phyloP scores from a whole-genome alignment of 2,797 vertebrate genomes.

The Myotis findleyi region DNA sequence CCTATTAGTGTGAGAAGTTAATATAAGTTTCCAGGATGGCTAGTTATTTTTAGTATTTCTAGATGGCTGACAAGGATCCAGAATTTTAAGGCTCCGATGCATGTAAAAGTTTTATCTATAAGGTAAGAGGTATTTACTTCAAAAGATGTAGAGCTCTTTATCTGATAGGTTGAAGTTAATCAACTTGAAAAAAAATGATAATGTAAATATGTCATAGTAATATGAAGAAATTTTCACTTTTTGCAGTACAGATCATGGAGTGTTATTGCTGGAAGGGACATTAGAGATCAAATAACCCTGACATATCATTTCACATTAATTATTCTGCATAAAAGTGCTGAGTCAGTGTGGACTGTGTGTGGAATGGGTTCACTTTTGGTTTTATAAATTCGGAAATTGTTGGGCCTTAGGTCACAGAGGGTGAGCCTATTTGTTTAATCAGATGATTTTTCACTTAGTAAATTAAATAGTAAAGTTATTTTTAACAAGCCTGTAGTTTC shows the following conservation, averaged over 20 bases:
- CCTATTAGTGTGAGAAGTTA: background rate
- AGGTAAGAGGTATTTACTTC: background rate
- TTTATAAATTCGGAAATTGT: slow-evolving; percentile 17
- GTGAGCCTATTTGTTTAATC: background rate
- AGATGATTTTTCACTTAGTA: background rate
- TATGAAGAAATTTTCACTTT: slow-evolving; percentile 20
- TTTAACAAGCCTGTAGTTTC: background rate
- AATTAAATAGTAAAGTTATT: slow-evolving; percentile 13
- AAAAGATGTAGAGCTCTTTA: background rate
- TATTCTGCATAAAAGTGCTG: background rate
- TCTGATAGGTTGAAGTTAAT: background rate
- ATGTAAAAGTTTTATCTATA: slow-evolving; percentile 4
- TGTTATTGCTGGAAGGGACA: slow-evolving; percentile 5
- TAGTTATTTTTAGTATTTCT: background rate
- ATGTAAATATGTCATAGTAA: slow-evolving; percentile 10
- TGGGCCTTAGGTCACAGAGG: background rate
- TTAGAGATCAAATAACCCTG: slow-evolving; percentile 55
- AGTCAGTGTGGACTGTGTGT: background rate
- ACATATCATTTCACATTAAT: slow-evolving; percentile 38
- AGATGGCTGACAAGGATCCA: background rate
- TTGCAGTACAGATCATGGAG: background rate
- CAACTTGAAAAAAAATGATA: slow-evolving; percentile 43
- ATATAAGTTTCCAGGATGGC: background rate
- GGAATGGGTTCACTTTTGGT: background rate
- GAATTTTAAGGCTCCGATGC: background rate